Evolutionary conservation across 2,113 vertebrate species (phyloP).

Genomic region (Callocephalon fimbriatum): DNA sequence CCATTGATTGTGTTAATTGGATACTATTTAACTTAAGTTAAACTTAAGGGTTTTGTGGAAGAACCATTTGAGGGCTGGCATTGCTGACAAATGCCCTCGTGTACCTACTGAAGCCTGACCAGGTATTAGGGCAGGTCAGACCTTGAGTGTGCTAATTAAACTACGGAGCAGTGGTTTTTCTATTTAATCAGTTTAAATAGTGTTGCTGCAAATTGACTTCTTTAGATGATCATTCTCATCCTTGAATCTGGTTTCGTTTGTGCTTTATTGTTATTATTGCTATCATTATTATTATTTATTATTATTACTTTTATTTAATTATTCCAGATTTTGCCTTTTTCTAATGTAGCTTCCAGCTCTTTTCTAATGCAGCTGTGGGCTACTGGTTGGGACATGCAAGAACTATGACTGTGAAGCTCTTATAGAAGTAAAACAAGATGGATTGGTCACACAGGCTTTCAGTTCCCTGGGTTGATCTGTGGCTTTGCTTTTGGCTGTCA

Average conservation of each 20-base stretch:
- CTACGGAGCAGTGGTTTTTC: neutral
- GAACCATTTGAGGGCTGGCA: neutral
- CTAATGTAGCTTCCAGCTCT: neutral
- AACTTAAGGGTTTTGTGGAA: neutral
- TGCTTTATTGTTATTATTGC: neutral
- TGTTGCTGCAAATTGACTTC: neutral
- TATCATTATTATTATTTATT: neutral
- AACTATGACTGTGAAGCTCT: neutral
- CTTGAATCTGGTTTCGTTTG: neutral
- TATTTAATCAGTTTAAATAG: neutral
- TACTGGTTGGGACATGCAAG: neutral
- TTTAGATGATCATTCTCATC: rapidly evolving
- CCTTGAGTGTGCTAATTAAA: neutral
- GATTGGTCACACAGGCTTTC: neutral
- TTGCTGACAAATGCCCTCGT: neutral
- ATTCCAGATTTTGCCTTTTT: neutral
- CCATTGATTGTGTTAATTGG: neutral
- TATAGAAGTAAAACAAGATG: neutral
- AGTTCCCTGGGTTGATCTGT: neutral
- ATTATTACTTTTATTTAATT: neutral
- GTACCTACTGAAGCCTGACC: neutral
- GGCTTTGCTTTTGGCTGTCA: neutral
- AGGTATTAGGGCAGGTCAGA: neutral
- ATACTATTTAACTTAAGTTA: neutral
- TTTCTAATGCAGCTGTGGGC: neutral